Evolutionary conservation across 2,113 vertebrate species (phyloP), one percentile per base, ranked within the genome.

Genomic region (Amblyopsis rosae): DNA sequence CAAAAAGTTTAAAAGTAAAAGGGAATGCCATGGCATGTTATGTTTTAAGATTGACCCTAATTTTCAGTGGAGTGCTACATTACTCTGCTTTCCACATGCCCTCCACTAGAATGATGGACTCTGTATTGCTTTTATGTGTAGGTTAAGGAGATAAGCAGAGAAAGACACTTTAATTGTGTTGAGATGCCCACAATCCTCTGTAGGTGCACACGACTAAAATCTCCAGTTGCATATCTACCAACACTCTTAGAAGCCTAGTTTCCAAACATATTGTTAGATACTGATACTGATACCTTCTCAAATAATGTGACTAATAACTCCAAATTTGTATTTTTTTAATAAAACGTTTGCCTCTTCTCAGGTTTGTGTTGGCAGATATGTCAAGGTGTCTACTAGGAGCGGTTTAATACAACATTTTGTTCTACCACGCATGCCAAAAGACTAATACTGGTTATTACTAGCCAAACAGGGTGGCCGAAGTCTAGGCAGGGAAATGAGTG

Each of bases 391-490:
- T 74, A 72, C 10, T n/a, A 85, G 72, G 78, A 88, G 85, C 85
- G 47, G 78, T 82, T 65, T 79, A 90, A 87, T 77, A 83, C 71
- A 83, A 72, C 77, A 80, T 78, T 76, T 68, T 72, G 81, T 70
- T 83, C 72, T 80, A 71, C 73, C 83, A 74, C 81, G 88, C 86
- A 88, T 83, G 83, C 83, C 83, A 80, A 84, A 76, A 89, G 70
- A 84, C 70, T 68, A 72, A 49, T 80, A 58, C 70, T 65, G 49
- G 57, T 79, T 59, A 74, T 54, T 65, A 49, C 72, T 76, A 68
- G 75, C 83, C 78, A 85, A 67, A 73, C 73, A 67, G 72, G 71
- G 65, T 70, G 76, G 63, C 66, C 67, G 84, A 33, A 82, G 76
- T 86, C 76, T 79, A 77, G 76, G 59, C 58, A 57, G 62, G 57